Conservation (phyloP, 2,888 invertebrate genomes). For the Cephonodes hylas region DNA sequence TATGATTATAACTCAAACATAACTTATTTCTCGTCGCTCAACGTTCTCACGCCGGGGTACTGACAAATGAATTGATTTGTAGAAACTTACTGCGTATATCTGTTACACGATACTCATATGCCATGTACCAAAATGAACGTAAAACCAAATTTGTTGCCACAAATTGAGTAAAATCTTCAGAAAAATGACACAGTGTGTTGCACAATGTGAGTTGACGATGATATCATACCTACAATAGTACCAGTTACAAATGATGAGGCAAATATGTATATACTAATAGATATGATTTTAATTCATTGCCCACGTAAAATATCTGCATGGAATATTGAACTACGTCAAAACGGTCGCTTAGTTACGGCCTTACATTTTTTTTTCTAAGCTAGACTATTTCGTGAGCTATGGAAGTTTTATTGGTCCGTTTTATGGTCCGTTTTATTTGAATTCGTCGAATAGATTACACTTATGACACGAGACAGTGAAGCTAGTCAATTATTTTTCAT, state of each 20-base stretch:
- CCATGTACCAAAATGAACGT: no score
- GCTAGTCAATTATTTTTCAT: no score
- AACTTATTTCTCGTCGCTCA: no score
- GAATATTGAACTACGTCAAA: neutral
- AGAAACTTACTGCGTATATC: neutral
- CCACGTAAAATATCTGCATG: slow-evolving; percentile 1
- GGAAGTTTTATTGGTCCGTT: neutral
- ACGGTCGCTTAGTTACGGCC: neutral
- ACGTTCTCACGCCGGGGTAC: no score
- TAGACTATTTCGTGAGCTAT: neutral
- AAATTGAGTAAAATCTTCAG: neutral
- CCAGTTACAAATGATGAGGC: slow-evolving; percentile 22
- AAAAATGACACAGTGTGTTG: neutral
- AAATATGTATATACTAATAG: slow-evolving; percentile 13
- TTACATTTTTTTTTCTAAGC: neutral
- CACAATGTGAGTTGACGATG: slow-evolving; percentile 21
- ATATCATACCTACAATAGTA: slow-evolving; percentile 29
- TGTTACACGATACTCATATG: no score
- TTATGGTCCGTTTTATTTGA: neutral
- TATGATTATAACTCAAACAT: no score
- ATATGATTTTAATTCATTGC: slow-evolving; percentile 7
- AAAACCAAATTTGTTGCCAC: no score
- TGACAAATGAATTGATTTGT: neutral
- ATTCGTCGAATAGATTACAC: neutral
- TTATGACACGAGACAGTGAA: no score